Base-by-base conservation (phyloP, 1,140 invertebrate species). In the Microplitis mediator region DNA sequence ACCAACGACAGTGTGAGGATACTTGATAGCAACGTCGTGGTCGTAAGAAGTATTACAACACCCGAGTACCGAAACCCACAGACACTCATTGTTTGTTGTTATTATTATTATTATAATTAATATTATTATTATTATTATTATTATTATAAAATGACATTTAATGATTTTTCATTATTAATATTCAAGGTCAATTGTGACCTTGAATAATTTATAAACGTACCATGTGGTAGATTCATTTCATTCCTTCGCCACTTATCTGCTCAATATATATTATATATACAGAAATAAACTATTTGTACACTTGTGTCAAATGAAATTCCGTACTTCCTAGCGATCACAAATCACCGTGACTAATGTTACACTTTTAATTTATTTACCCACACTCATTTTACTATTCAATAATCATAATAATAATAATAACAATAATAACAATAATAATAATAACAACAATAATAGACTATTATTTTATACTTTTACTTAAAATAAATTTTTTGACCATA, bases 21-120 rank as follows among this genome's bases (percentile, higher is more conserved):
- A 71, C 58, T 67, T 50, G 5, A 77, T 34, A 69, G 69, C 39
- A 58, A 66, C 13, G 23, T 72, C 39, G 64, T 69, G 0, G 11
- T 45, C 60, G 67, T 50, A 8, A 61, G 50, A 58, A 5, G 54
- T 32, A 51, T 66, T 16, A 6, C 4, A 23, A 50, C 5, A n/a
- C 39, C 14, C n/a, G 23, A 23, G 23, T 23, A 23, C 23, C 23
- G 23, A 23, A 23, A 23, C 23, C 23, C 23, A 23, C 13, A 31
- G 11, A 54, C 4, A 60, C 8, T 39, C 67, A 61, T 69, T 9
- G 16, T 45, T 45, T 23, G 13, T 67, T 50, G 23, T 23, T 23
- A 23, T 23, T 23, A 23, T 23, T 23, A 23, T 23, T 23, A 23
- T 23, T 23, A 23, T 23, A 1, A 23, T 23, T 23, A 23, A 1